Evolutionary conservation across 2,797 vertebrate species (phyloP), one percentile per base, ranked within the genome.

Genomic region (Eulemur mongoz): DNA sequence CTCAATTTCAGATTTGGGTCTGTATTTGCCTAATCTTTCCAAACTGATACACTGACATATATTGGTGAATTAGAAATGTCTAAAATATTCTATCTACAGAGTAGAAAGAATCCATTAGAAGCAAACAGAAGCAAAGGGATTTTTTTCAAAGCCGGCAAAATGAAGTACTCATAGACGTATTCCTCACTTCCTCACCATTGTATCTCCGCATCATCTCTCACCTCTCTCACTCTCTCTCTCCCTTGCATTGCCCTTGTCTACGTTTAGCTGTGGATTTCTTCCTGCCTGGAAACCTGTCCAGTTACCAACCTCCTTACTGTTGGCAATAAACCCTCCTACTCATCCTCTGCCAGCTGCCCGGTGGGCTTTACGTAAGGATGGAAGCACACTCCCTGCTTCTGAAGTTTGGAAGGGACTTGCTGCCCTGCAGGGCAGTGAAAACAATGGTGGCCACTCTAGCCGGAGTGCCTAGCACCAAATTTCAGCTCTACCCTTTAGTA

Each of bases 381-480:
- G 84, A 70, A 76, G 35, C 14, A 4, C 7, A 35, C 4, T 27
- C 5, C 0, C 5, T 54, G 23, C 35, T 72, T 38, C 32, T 69
- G 1, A 35, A n/a, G 45, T 82, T 61, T 22, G n/a, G 54, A 75
- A 43, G 18, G 27, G 12, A 25, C 38, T 12, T 35, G 32, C 10
- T 4, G 52, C 27, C 7, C 4, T 23, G 20, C 20, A 45, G 17
- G 5, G 1, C 4, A n/a, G 22, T 8, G 27, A 35, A n/a, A 43
- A 22, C 1, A 9, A 1, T 8, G 27, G 20, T 20, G 35, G 35
- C 18, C 8, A 32, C 35, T 30, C 4, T 4, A 14, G 3, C 35
- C 18, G 17, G 48, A 23, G 2, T 3, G 8, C 4, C 12, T 23
- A 20, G 27, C 18, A 75, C 45, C 67, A 13, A 2, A 50, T 45